Evolutionary conservation across 1,140 invertebrate genomes (phyloP), one percentile per base, ranked within the genome.

Genomic region (Nebria ingens): DNA sequence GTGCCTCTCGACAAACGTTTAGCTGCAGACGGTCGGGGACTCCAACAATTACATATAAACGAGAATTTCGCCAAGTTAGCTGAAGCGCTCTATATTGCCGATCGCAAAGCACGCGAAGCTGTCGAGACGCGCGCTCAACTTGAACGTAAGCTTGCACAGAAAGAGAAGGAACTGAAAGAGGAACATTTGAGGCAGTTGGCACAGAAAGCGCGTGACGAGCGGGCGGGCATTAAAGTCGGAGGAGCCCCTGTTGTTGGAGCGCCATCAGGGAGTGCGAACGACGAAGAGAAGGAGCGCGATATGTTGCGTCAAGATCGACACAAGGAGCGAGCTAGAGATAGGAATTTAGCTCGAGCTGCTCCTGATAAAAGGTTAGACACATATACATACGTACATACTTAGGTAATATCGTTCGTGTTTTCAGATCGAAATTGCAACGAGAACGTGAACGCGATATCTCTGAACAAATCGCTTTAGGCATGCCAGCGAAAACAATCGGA

Each of bases 11-110:
- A 99, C 71, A 99, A 99, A 76, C 84, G 97, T 63, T 74, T 99
- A 61, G 97, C 97, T 1, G 96, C 97, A 12, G 97, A 99, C 75
- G 97, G 97, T 0, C 77, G 97, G 50, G 97, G 97, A 9, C 74
- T 99, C 0, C 97, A 99, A 66, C 93, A 96, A 69, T 86, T 92
- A 15, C 97, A 98, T 65, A 95, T 99, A 53, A 99, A 98, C 69
- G 97, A 99, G 72, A 99, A 99, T 68, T 99, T 99, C 76, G 93
- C 96, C 0, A 98, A 98, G 71, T 74, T 99, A 25, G 91, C 97
- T 0, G 97, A 99, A 72, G 91, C 97, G 2, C 71, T 99, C 15
- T 98, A 97, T 66, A 97, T 99, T 64, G 96, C 97, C 21, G 97
- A 99, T 69, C 82, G 97, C 70, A 98, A 98, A 74, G 93, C 93